These are phyloP conservation scores for Nebria brevicollis DNA, from an alignment of 2,888 invertebrate species.

Conservation along the genomic window DNA sequence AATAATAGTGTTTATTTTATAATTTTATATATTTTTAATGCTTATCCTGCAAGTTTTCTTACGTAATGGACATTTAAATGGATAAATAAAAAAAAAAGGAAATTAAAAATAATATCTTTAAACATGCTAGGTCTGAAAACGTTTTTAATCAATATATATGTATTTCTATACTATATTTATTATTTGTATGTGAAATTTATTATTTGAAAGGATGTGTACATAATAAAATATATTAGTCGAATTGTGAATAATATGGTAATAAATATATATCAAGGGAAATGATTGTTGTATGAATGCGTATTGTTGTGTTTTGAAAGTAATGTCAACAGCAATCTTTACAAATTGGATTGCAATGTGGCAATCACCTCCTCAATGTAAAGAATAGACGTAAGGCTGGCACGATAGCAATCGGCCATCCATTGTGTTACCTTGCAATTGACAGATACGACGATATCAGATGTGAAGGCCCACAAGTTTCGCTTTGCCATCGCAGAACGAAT, in stretches of 20 bases:
- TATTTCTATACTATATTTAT: too few relatives aligned
- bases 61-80: neutral
- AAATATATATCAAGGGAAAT: neutral
- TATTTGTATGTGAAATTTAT: neutral
- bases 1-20: neutral
- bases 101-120: neutral
- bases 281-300: neutral
- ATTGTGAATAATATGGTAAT: neutral
- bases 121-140: too few relatives aligned
- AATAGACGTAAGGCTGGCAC: neutral
- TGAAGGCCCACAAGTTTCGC: neutral
- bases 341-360: conserved; percentile 31
- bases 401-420: conserved; percentile 39
- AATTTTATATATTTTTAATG: neutral
- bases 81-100: neutral
- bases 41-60: neutral
- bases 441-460: conserved; percentile 35
- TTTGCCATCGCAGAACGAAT: conserved; percentile 5
- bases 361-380: conserved; percentile 14
- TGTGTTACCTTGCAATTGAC: conserved; percentile 40
- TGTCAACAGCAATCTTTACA: conserved; percentile 24
- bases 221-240: neutral
- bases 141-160: too few relatives aligned
- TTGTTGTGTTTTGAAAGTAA: conserved; percentile 10
- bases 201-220: neutral